Percentiles rank a stretch among this genome's conserved stretches.
phyloP scores from a whole-genome alignment of 2,113 vertebrate species.

The Donacobius atricapilla region DNA sequence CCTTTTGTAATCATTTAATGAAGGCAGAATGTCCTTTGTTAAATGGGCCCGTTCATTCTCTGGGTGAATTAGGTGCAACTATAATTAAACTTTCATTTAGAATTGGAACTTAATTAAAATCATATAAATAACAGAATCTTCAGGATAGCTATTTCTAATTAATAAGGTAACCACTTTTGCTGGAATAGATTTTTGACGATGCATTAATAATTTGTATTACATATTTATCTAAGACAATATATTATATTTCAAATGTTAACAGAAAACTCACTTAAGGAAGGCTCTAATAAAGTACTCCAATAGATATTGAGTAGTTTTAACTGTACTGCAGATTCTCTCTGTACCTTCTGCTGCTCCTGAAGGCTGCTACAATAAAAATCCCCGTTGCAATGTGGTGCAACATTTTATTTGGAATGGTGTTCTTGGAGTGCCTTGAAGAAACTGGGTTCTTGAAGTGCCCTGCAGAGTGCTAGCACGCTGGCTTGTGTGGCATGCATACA shows the following conservation, averaged over 20 bases:
- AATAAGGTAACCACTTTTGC: not conserved
- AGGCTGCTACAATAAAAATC: not conserved
- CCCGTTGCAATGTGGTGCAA: not conserved
- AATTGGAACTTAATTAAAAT: slow-evolving; percentile 54
- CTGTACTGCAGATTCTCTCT: not conserved
- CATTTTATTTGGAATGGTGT: not conserved
- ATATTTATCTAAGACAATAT: slow-evolving; percentile 1
- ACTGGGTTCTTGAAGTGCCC: not conserved
- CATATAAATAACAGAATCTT: slow-evolving; percentile 29
- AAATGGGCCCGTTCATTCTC: slow-evolving; percentile 24
- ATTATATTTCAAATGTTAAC: slow-evolving; percentile 2
- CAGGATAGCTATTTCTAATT: slow-evolving; percentile 3
- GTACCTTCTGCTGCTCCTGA: not conserved
- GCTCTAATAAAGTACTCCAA: not conserved
- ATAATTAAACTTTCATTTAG: slow-evolving; percentile 35
- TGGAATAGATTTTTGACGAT: not conserved
- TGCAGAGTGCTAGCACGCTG: not conserved
- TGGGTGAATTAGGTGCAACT: slow-evolving; percentile 39
- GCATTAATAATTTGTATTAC: not conserved
- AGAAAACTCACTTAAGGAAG: not conserved
- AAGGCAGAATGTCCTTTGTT: slow-evolving; percentile 9
- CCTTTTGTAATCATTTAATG: slow-evolving; percentile 19
- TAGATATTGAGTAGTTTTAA: not conserved
- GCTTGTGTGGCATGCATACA: not conserved
- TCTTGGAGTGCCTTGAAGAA: not conserved